A percentile compares a stretch with the other conserved stretches of the same genome.
phyloP scores from a whole-genome alignment of 2,888 invertebrate genomes.

The Apoderus coryli region DNA sequence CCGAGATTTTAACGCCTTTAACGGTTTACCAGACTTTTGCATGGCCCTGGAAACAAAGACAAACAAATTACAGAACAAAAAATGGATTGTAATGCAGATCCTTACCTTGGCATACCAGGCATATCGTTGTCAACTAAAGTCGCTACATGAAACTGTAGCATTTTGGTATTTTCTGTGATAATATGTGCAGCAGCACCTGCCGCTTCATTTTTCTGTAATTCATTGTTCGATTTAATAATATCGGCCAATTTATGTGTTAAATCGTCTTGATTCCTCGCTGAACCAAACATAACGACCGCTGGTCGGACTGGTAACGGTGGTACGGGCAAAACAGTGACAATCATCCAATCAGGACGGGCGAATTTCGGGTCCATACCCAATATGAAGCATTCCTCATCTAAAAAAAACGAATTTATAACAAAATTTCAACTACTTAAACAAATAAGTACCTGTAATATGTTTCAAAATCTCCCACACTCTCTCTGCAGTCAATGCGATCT shows the following conservation, averaged over 20 bases:
- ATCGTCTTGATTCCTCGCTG: slow-evolving; percentile 96
- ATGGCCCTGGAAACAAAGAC: too few species aligned
- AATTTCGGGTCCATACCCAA: slow-evolving; percentile 61
- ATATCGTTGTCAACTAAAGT: slow-evolving; percentile 96
- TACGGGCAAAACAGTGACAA: slow-evolving; percentile 89
- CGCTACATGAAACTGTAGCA: slow-evolving; percentile 96
- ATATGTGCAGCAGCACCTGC: slow-evolving; percentile 95
- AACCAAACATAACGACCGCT: slow-evolving; percentile 96
- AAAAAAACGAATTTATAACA: slow-evolving; percentile 16
- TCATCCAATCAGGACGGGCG: slow-evolving; percentile 98
- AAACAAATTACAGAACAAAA: too few species aligned
- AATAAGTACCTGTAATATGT: slow-evolving; percentile 58
- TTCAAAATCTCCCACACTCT: slow-evolving; percentile 93
- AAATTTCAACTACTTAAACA: slow-evolving; percentile 26
- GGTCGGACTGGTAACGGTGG: slow-evolving; percentile 92
- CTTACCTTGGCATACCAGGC: slow-evolving; percentile 92
- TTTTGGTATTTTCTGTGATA: slow-evolving; percentile 86
- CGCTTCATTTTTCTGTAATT: slow-evolving; percentile 83
- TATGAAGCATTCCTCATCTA: slow-evolving; percentile 87
- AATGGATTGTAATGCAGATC: too few species aligned
- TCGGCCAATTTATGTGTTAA: slow-evolving; percentile 96
- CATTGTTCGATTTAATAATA: slow-evolving; percentile 95
- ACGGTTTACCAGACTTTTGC: slow-evolving; percentile 95
- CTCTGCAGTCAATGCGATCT: slow-evolving; percentile 84
- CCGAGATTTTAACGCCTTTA: slow-evolving; percentile 92